Percentiles rank a stretch among this genome's conserved stretches.
Evolutionary conservation across 2,888 invertebrate genomes (phyloP).

Genomic region (Heliconius ethilla): DNA sequence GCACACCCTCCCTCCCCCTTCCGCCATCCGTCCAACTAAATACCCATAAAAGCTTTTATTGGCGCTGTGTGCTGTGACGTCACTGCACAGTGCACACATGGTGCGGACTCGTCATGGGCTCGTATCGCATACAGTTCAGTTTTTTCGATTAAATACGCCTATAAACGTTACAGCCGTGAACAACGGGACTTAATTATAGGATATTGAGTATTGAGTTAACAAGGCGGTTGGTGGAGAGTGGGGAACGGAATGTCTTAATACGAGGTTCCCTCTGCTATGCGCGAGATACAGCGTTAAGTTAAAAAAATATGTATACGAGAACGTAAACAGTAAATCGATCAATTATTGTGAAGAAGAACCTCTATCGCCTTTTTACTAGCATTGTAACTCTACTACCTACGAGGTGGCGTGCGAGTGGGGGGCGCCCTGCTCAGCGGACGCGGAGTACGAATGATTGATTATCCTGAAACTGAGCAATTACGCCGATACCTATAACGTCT

Average conservation of each 20-base stretch:
- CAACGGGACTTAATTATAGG: not conserved
- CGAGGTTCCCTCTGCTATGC: not conserved
- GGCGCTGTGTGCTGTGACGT: constrained; percentile 29
- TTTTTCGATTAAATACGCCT: not conserved
- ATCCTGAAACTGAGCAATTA: constrained; percentile 14
- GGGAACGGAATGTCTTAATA: not conserved
- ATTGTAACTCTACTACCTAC: not conserved
- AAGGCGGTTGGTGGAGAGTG: too few species aligned
- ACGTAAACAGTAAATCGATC: not conserved
- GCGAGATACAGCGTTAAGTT: not conserved
- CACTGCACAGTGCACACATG: constrained; percentile 29
- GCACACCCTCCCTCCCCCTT: not conserved
- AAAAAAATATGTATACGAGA: not conserved
- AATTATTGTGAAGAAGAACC: constrained; percentile 5
- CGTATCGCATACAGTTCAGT: not conserved
- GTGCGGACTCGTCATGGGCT: constrained; percentile 32
- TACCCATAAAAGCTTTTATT: constrained; percentile 48
- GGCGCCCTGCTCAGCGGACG: not conserved
- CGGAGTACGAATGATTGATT: constrained; percentile 30
- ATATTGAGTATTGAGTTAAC: not conserved
- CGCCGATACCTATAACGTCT: constrained; percentile 16
- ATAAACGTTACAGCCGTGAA: not conserved
- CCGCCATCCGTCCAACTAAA: constrained; percentile 31
- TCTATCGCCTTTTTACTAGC: not conserved
- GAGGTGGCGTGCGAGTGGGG: not conserved